Base-by-base conservation (phyloP, 2,888 invertebrate species). In the Drosophila mettleri region DNA sequence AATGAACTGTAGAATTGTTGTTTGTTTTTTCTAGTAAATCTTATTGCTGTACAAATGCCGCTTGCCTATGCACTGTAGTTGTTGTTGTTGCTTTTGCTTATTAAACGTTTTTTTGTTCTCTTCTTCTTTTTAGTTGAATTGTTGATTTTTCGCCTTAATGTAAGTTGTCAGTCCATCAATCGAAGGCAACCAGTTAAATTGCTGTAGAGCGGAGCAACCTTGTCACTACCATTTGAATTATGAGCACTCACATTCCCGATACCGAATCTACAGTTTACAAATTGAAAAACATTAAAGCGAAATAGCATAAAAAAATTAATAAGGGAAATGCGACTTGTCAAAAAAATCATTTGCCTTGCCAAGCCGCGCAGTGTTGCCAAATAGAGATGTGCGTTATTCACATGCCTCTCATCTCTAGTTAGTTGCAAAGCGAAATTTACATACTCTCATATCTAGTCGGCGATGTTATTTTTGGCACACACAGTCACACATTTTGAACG, bases 321-420 rank as follows among this genome's bases (percentile, higher is more conserved):
- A 36, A 52, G 53, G 14, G 18, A 71, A 71, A 77, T 72, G 52
- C 67, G 68, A 72, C 59, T 68, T 72, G 62, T 67, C 59, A 67
- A 58, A 66, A 52, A 71, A 71, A 45, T 72, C 59, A 72, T 58
- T 59, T 73, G 63, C 54, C 63, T 77, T 52, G 57, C 46, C 67
- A 74, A 77, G 68, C 74, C 74, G 74, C 78, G 78, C 74, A 72
- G 62, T 59, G 45, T 60, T 73, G 69, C 68, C 63, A 64, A 68
- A 54, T 74, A 74, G 74, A 73, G 74, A 77, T 74, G 74, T 46
- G 74, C 73, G 73, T 60, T 68, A 54, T 60, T 60, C 53, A 73
- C 53, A 72, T 45, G 58, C 33, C 52, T 49, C 46, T 34, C 78
- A 77, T 72, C 74, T 36, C 62, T 72, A 68, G 57, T 49, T 72